These are phyloP conservation scores for Eucidaris tribuloides DNA, from an alignment of 35 echinoderm and acorn worm genomes.

Conservation along the genomic window DNA sequence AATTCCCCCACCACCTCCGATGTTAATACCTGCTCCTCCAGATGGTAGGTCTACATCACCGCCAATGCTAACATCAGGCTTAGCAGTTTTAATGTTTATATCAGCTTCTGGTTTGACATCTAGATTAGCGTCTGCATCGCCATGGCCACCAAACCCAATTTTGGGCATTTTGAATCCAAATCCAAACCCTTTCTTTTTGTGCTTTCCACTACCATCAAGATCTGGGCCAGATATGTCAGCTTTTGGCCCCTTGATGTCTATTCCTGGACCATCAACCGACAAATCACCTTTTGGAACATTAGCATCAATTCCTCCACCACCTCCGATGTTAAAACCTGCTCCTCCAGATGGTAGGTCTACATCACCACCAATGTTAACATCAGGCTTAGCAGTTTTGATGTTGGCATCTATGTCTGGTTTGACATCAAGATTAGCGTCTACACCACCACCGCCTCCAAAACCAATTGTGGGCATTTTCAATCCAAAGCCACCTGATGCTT, in stretches of 20 bases:
- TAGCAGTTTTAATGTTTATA: conserved; percentile 31
- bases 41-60: background rate
- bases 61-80: background rate
- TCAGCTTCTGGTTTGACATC: conserved; percentile 37
- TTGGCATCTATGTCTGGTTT: too few species aligned
- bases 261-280: conserved; percentile 13
- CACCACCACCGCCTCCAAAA: too few species aligned
- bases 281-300: conserved; percentile 29
- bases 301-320: conserved; percentile 25
- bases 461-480: background rate
- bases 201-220: conserved; percentile 10
- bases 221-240: conserved; percentile 23
- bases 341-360: background rate
- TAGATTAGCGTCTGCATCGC: background rate
- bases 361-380: conserved; percentile 39
- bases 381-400: conserved; percentile 26
- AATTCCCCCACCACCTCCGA: conserved; percentile 17
- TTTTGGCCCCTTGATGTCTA: conserved; percentile 44
- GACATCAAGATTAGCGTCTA: conserved; percentile 11
- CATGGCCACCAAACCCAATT: background rate
- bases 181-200: background rate
- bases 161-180: background rate
- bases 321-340: background rate
- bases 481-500: too few species aligned
- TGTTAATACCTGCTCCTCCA: too few species aligned